Evolutionary conservation across 2,113 vertebrate genomes (phyloP), one percentile per base, ranked within the genome.

Genomic region (Oncorhynchus kisutch): DNA sequence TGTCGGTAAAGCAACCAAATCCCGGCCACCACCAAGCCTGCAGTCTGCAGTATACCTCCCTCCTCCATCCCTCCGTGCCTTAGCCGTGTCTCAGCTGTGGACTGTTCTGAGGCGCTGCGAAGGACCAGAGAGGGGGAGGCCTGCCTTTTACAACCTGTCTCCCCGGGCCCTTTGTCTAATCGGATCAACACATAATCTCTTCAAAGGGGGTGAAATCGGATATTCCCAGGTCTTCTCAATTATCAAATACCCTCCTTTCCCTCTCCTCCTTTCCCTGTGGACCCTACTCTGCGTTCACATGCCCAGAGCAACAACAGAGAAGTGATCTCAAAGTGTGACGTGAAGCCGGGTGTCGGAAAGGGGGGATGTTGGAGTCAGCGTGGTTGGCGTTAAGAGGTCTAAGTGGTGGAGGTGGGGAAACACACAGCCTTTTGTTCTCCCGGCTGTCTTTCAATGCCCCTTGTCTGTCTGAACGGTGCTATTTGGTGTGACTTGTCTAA

Each of bases 401-500:
- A 66, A 76, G 77, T 14, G 2, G 57, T 49, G 65, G 62, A 45
- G 71, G 66, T 66, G 74, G 59, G 65, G 39, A 34, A 74, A 67
- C 18, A 76, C 29, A 68, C 69, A 65, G 73, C 16, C 0, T 39
- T 39, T 59, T 16, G 31, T 34, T 48, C 81, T 77, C 75, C 78
- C 79, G 78, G 76, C 9, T 27, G 4, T 60, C 74, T 69, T 67
- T 48, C 48, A 75, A 64, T 14, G 20, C 34, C 65, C 57, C 39
- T 45, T 45, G 39, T 45, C 39, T 66, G 5, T 49, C 22, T 72
- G 29, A 82, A 16, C 24, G 22, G 29, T 73, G 48, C 73, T 39
- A 72, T 81, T 80, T 66, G 59, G 68, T 66, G 76, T 65, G 31
- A 72, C 70, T 66, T 64, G 70, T 82, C 73, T 73, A 76, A 78